Percentiles rank a stretch among this genome's conserved stretches.
Conservation (phyloP, 1,140 invertebrate species). For the Scaptomyza pallida region DNA sequence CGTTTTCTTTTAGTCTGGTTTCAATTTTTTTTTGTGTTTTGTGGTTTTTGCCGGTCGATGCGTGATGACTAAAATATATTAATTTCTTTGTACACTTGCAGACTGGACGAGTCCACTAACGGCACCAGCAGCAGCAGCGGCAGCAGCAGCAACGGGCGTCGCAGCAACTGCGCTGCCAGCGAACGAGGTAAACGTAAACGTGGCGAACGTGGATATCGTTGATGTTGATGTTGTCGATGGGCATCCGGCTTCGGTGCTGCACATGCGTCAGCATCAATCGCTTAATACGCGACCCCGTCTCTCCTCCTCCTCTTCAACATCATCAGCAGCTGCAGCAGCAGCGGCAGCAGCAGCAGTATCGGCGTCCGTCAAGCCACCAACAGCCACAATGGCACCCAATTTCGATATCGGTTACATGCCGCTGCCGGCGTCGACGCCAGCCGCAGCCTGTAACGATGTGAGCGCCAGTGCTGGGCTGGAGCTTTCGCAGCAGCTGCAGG, state of each 20-base stretch:
- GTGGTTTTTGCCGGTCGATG: conserved; percentile 62
- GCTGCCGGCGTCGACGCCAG: conserved; percentile 58
- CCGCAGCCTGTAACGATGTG: conserved; percentile 70
- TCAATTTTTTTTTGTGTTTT: conserved; percentile 39
- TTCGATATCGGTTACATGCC: conserved; percentile 65
- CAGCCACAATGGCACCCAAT: conserved; percentile 54
- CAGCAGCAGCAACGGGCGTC: conserved; percentile 32
- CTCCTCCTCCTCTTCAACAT: conserved; percentile 31
- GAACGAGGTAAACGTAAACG: conserved; percentile 6
- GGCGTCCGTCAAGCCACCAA: conserved; percentile 44
- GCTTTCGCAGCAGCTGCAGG: conserved; percentile 89
- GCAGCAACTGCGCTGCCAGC: conserved; percentile 25
- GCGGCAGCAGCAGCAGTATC: conserved; percentile 6
- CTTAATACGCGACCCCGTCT: conserved; percentile 54
- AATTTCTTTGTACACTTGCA: conserved; percentile 38
- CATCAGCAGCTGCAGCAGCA: conserved; percentile 8
- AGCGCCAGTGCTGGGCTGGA: conserved; percentile 84
- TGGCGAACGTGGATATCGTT: conserved; percentile 40
- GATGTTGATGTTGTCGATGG: conserved; percentile 77
- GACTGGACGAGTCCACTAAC: conserved; percentile 73
- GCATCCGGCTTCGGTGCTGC: conserved; percentile 70
- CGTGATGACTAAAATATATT: conserved; percentile 49
- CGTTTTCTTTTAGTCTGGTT: conserved; percentile 24
- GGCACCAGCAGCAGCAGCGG: conserved; percentile 30
- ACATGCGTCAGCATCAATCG: conserved; percentile 73